Percentiles rank a stretch among this genome's conserved stretches.
Evolutionary conservation across 2,888 invertebrate genomes (phyloP).

Genomic region (Eristalis pertinax): DNA sequence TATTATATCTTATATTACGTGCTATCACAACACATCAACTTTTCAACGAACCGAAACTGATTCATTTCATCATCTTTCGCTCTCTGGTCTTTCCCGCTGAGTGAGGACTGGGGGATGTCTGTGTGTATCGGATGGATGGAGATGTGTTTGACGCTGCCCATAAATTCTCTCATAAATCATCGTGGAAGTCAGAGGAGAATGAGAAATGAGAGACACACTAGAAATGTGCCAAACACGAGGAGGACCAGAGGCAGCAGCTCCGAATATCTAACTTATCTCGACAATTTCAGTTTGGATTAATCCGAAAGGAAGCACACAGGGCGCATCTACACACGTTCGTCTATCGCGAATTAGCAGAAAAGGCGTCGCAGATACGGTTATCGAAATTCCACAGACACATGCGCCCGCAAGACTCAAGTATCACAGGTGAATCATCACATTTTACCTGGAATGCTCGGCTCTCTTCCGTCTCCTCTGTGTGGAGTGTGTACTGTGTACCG

Average conservation of each 20-base stretch:
- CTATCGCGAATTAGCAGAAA: background rate
- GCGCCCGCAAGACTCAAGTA: background rate
- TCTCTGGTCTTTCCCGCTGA: background rate
- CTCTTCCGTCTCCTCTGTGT: background rate
- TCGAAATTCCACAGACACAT: slow-evolving; percentile 1
- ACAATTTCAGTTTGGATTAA: slow-evolving; percentile 37
- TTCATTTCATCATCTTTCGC: slow-evolving; percentile 32
- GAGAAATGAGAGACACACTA: background rate
- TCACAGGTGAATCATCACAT: slow-evolving; percentile 57
- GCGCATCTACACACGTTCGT: background rate
- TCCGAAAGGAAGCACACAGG: slow-evolving; percentile 8
- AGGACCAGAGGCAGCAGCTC: background rate
- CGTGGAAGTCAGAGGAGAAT: background rate
- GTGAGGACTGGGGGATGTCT: background rate
- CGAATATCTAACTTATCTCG: slow-evolving; percentile 27
- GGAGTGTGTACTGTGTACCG: too few species aligned
- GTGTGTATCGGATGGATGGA: background rate
- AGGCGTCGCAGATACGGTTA: background rate
- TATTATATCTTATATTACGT: background rate
- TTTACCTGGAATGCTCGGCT: slow-evolving; percentile 54
- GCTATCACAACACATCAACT: slow-evolving; percentile 21
- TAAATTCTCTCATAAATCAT: slow-evolving; percentile 23
- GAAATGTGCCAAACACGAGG: slow-evolving; percentile 14
- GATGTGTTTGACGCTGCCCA: background rate
- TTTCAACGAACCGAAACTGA: slow-evolving; percentile 39